Percentiles rank a stretch among this genome's conserved stretches.
Conservation (phyloP, 2,113 vertebrate species). For the Erythrocercus mccallii region DNA sequence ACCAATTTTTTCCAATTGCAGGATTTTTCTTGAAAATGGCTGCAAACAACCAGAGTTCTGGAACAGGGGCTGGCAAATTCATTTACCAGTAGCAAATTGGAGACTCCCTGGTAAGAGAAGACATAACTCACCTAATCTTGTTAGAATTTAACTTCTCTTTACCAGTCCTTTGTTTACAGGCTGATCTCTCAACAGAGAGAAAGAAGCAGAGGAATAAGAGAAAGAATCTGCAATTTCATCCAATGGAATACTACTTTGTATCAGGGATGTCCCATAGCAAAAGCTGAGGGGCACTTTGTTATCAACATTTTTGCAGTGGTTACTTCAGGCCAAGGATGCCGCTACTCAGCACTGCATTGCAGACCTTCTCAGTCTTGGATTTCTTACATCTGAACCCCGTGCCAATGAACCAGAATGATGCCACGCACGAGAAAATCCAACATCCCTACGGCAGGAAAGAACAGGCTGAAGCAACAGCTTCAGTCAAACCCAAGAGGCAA, state of each 20-base stretch:
- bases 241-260: background rate
- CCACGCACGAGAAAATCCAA: background rate
- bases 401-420: background rate
- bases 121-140: background rate
- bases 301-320: background rate
- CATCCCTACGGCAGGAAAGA: background rate
- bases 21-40: background rate
- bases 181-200: background rate
- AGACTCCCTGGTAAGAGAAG: background rate
- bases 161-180: background rate
- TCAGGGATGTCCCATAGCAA: background rate
- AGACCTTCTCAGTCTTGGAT: background rate
- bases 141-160: background rate
- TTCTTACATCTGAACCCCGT: background rate
- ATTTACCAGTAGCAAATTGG: background rate
- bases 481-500: background rate
- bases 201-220: background rate
- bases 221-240: background rate
- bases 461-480: background rate
- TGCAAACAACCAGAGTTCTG: background rate
- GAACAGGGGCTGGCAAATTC: background rate
- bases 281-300: background rate
- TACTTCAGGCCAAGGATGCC: background rate
- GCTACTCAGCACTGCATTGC: background rate
- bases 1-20: background rate